phyloP scores from a whole-genome alignment of 2,888 invertebrate species.

The Mechanitis messenoides region DNA sequence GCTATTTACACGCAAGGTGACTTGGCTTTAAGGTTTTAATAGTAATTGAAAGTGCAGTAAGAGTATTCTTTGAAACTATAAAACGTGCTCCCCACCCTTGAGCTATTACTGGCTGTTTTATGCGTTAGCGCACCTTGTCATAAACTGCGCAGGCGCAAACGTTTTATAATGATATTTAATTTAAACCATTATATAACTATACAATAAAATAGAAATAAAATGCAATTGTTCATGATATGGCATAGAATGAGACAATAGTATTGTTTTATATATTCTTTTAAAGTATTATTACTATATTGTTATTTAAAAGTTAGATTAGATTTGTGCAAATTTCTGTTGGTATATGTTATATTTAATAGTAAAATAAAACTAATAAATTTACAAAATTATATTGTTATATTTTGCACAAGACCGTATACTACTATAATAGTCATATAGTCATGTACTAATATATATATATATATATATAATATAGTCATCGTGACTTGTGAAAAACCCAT shows the following conservation, averaged over 20 bases:
- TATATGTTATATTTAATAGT: too few relatives aligned
- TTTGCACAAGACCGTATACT: too few relatives aligned
- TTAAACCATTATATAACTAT: background rate
- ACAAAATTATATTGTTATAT: too few relatives aligned
- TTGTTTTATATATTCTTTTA: too few relatives aligned
- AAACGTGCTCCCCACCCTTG: constrained; percentile 44
- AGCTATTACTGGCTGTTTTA: constrained; percentile 47
- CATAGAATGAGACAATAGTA: too few relatives aligned
- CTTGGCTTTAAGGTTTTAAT: background rate
- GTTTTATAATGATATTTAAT: constrained; percentile 4
- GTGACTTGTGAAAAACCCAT: background rate
- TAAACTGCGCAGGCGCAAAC: constrained; percentile 36
- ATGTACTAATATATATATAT: background rate
- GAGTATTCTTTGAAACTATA: constrained; percentile 48
- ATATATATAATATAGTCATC: background rate
- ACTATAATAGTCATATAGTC: too few relatives aligned
- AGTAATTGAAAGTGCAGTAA: constrained; percentile 17
- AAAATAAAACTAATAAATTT: too few relatives aligned
- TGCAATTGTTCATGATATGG: too few relatives aligned
- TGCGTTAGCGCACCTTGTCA: constrained; percentile 49
- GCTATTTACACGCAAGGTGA: constrained; percentile 2
- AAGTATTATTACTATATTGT: too few relatives aligned
- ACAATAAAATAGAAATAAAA: background rate
- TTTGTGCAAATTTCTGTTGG: too few relatives aligned
- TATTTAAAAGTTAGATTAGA: too few relatives aligned